Base-by-base conservation (phyloP, 2,113 vertebrate genomes). In the Psilopogon haemacephalus region DNA sequence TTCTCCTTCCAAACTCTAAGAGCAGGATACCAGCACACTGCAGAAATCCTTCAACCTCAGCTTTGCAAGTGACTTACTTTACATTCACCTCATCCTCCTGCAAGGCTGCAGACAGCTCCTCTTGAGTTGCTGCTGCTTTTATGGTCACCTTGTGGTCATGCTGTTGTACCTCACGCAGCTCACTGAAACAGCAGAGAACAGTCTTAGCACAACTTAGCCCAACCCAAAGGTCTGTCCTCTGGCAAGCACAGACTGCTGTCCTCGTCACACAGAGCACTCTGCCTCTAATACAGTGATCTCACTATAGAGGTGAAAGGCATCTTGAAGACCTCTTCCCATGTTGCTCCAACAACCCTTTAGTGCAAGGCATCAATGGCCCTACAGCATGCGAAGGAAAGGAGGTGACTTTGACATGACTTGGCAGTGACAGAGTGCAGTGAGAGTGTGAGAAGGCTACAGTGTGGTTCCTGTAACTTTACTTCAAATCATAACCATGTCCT, bases 101-200 rank as follows among this genome's bases (percentile, higher is more conserved):
- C 54, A 98, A 81, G 21, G 97, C 97, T 73, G 93, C 95, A 38
- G 97, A 86, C 35, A 99, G 95, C 69, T 98, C 97, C 63, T 94
- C 81, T 67, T 98, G 98, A 58, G 97, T 88, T 30, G 78, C 92
- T 73, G 98, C 97, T 5, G 97, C 97, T 90, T 98, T 97, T 84
- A 93, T 96, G 74, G 97, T 98, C 92, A 98, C 97, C 63, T 88
- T 96, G 28, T n/a, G 32, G 83, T 99, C 98, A 65, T 97, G 97
- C 30, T 97, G 96, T 55, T 38, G 96, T 91, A 99, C 95, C 70
- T 97, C 95, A 71, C 73, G 95, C 38, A 99, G 95, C 86, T 98
- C 98, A 42, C 98, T 99, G 95, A 71, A 97, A 90, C 33, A 89
- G 73, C n/a, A 28, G 4, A 35, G 26, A 92, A 76, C 18, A 56